Base-by-base conservation (phyloP, 2,888 invertebrate genomes). In the Microctonus aethiopoides region DNA sequence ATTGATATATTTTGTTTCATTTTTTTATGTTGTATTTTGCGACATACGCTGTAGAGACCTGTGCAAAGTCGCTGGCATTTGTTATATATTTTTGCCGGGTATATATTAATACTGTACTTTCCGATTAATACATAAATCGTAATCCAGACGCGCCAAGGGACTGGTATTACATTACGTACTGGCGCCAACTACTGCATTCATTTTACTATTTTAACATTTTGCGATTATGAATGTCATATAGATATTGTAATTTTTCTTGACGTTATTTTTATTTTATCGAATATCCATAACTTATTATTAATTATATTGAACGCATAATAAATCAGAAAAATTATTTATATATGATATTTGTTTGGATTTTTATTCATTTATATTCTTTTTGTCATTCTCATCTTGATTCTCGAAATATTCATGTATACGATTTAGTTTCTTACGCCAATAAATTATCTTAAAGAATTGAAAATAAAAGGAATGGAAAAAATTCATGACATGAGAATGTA, bases 141-240 rank as follows among this genome's bases (percentile, higher is more conserved):
- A 59, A 69, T 52, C 59, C 32, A 69, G 68, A 69, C 68, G 24
- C 26, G 32, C 26, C 46, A 54, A 54, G 24, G 26, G 54, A 54
- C 54, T 13, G 57, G 46, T 69, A 64, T 59, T 69, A 46, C 63
- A 26, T 63, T 46, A 57, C 75, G 72, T 54, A 68, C 70, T 80
- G 80, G 80, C 80, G 80, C 80, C 80, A 74, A 69, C 74, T 70
- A 67, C 66, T 72, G 73, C 75, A 75, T 74, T 72, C 74, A 70
- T 34, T 41, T 60, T 46, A 24, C 41, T 26, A 54, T n/a, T 10
- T 10, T 54, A 54, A 54, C 2, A 26, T 54, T 46, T 39, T 46
- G 16, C 16, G 46, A 16, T 46, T 46, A 46, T 16, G 2, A 20
- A 59, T 59, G 46, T 46, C 11, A 10, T 16, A 67, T n/a, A 52